A percentile compares a stretch with the other conserved stretches of the same genome.
Evolutionary conservation across 35 echinoderm and acorn worm species (phyloP).

Genomic region (Strongylocentrotus purpuratus): DNA sequence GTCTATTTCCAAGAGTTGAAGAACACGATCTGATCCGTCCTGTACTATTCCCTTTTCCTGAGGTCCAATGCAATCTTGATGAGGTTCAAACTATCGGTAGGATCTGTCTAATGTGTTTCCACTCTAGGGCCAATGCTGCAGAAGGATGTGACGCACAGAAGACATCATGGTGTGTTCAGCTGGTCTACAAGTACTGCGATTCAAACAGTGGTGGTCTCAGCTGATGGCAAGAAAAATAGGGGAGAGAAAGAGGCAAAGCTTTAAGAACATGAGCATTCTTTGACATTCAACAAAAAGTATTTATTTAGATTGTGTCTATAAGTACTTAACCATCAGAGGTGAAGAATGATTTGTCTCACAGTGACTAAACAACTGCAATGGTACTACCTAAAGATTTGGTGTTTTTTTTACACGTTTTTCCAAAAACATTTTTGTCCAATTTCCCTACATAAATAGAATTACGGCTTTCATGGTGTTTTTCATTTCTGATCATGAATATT

Average conservation of each 20-base stretch:
- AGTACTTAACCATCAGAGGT: neutral
- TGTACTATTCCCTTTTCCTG: neutral
- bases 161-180: neutral
- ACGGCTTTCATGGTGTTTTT: too few relatives aligned
- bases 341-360: too few relatives aligned
- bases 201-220: neutral
- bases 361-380: too few relatives aligned
- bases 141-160: neutral
- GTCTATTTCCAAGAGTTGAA: neutral
- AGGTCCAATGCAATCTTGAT: neutral
- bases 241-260: neutral
- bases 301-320: neutral
- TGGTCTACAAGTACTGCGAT: neutral
- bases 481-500: too few relatives aligned
- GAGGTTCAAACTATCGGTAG: neutral
- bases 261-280: neutral
- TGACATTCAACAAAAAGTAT: neutral
- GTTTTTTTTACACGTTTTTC: too few relatives aligned
- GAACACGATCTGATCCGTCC: neutral
- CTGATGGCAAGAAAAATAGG: neutral
- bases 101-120: too few relatives aligned
- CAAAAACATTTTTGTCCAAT: too few relatives aligned
- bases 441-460: too few relatives aligned
- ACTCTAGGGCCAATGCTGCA: constrained; percentile 7
- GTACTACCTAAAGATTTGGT: too few relatives aligned